phyloP scores from a whole-genome alignment of 2,888 invertebrate genomes.

The Listrodromus nycthemerus region DNA sequence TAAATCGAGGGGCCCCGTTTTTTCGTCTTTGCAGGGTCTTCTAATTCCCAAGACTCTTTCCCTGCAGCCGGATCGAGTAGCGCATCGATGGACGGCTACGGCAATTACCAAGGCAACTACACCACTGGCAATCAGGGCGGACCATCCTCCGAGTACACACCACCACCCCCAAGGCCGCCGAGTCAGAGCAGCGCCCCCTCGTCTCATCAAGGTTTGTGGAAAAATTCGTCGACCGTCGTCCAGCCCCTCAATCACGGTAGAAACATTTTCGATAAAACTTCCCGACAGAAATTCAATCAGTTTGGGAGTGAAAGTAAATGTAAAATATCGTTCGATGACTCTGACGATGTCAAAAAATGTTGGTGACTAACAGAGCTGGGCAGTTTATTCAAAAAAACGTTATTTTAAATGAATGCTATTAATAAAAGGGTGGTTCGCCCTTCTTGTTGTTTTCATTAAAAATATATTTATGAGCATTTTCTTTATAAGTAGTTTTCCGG shows the following conservation, averaged over 20 bases:
- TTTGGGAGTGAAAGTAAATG: neutral
- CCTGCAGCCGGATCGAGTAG: conserved; percentile 90
- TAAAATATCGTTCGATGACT: no score
- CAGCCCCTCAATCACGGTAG: no score
- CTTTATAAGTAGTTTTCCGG: no score
- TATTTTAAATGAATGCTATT: no score
- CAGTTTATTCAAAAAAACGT: no score
- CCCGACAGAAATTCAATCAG: neutral
- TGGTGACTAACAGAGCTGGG: no score
- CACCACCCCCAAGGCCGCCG: conserved; percentile 89
- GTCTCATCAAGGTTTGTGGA: conserved; percentile 87
- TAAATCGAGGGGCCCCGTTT: conserved; percentile 65
- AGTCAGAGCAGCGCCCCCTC: conserved; percentile 88
- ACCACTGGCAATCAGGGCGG: conserved; percentile 87
- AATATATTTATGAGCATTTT: no score
- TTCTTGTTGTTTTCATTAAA: no score
- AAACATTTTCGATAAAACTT: neutral
- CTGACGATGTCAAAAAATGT: no score
- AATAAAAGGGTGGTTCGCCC: no score
- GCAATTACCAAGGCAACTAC: conserved; percentile 88
- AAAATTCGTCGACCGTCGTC: neutral
- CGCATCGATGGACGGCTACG: conserved; percentile 93
- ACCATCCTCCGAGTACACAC: conserved; percentile 88
- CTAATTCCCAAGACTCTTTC: conserved; percentile 96
- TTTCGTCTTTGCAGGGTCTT: conserved; percentile 88